Percentiles rank a stretch among this genome's conserved stretches.
Evolutionary conservation across 1,140 invertebrate species (phyloP).

Genomic region (Bursaphelenchus mucronatus): DNA sequence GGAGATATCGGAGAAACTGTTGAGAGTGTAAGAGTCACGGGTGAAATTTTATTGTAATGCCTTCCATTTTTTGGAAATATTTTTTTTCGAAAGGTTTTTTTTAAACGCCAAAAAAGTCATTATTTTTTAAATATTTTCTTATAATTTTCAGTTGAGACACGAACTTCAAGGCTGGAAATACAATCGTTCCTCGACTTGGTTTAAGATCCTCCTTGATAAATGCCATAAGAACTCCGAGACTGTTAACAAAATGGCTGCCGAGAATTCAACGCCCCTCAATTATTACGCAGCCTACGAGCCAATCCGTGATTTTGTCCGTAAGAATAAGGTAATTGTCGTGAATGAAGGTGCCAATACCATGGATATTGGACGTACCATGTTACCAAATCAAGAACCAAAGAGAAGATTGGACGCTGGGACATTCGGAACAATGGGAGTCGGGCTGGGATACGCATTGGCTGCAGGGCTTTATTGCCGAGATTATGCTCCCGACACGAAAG

Average conservation of each 20-base stretch:
- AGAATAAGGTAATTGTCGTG: slow-evolving; percentile 78
- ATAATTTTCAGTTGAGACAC: slow-evolving; percentile 62
- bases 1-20: slow-evolving; percentile 73
- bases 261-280: slow-evolving; percentile 75
- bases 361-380: slow-evolving; percentile 86
- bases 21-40: slow-evolving; percentile 54
- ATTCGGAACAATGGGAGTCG: slow-evolving; percentile 95
- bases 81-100: background rate
- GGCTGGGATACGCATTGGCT: slow-evolving; percentile 84
- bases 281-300: slow-evolving; percentile 85
- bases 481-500: slow-evolving; percentile 73
- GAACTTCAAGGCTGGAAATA: slow-evolving; percentile 64
- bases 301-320: slow-evolving; percentile 62
- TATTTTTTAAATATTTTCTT: background rate
- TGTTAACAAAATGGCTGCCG: slow-evolving; percentile 66
- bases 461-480: slow-evolving; percentile 82
- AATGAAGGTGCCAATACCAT: slow-evolving; percentile 97
- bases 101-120: background rate
- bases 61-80: background rate
- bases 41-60: slow-evolving; percentile 4
- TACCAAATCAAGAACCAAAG: slow-evolving; percentile 75
- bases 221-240: slow-evolving; percentile 66
- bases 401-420: slow-evolving; percentile 73
- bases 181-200: slow-evolving; percentile 66
- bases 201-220: slow-evolving; percentile 66